These are phyloP conservation scores for Urocynchramus pylzowi DNA, from an alignment of 2,113 vertebrate genomes.

Conservation along the genomic window DNA sequence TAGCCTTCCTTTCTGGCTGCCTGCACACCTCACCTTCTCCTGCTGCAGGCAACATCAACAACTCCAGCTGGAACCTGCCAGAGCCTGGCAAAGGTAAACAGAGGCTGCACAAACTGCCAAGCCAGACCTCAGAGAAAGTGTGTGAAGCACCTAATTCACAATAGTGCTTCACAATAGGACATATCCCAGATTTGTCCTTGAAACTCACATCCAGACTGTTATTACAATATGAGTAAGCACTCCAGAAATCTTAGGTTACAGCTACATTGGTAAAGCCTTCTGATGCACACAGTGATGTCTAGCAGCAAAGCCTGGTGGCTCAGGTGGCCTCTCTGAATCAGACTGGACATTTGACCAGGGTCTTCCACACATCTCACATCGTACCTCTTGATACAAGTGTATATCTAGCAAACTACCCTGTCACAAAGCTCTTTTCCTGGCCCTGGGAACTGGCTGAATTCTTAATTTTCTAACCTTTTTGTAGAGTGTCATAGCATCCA, in stretches of 20 bases:
- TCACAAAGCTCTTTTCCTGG: not conserved
- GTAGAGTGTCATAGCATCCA: not conserved
- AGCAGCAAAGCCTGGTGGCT: not conserved
- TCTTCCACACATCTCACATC: not conserved
- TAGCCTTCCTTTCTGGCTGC: not conserved
- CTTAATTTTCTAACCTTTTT: not conserved
- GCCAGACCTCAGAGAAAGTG: not conserved
- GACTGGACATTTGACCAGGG: rapidly evolving
- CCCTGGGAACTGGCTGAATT: not conserved
- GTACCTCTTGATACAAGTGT: not conserved
- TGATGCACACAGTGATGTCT: not conserved
- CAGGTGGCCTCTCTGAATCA: not conserved
- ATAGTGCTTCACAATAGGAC: not conserved
- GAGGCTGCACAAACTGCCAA: not conserved
- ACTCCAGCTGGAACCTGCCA: not conserved
- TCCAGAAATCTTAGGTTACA: not conserved
- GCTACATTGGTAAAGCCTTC: not conserved
- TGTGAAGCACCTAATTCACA: not conserved
- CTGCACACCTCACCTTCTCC: not conserved
- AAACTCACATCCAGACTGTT: not conserved
- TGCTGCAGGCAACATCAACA: not conserved
- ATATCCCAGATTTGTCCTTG: not conserved
- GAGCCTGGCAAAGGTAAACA: not conserved
- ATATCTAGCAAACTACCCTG: rapidly evolving
- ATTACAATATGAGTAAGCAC: rapidly evolving